These are phyloP conservation scores for Speoplatyrhinus poulsoni DNA, from an alignment of 2,113 vertebrate genomes.

Conservation along the genomic window DNA sequence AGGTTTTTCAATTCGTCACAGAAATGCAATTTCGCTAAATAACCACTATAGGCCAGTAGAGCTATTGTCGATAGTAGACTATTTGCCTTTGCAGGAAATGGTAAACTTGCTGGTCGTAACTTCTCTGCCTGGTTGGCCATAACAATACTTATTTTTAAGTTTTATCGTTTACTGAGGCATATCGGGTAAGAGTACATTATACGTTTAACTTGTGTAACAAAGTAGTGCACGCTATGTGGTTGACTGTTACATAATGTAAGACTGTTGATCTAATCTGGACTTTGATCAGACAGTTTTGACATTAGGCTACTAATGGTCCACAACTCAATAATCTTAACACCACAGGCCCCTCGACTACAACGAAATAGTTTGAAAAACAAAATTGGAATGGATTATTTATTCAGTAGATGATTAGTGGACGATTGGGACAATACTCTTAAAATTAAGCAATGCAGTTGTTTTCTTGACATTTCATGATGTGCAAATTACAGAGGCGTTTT, in stretches of 20 bases:
- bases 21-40: conserved; percentile 22
- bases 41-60: conserved; percentile 56
- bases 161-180: background rate
- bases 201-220: background rate
- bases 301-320: background rate
- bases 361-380: too few species aligned
- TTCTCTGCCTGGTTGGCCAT: too few species aligned
- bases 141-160: background rate
- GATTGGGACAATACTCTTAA: too few species aligned
- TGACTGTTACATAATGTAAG: conserved; percentile 14
- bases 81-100: conserved; percentile 16
- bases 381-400: too few species aligned
- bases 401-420: too few species aligned
- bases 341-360: background rate
- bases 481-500: too few species aligned
- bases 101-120: conserved; percentile 10
- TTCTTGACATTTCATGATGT: too few species aligned
- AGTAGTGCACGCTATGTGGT: background rate
- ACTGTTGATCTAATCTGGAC: conserved; percentile 32
- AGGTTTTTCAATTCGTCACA: background rate
- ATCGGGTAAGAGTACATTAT: conserved; percentile 12
- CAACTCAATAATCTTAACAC: background rate
- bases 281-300: conserved; percentile 26
- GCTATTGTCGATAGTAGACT: background rate
- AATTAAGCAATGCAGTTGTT: too few species aligned